These are phyloP conservation scores for Scartelaos histophorus DNA, from an alignment of 2,113 vertebrate genomes.

Conservation along the genomic window DNA sequence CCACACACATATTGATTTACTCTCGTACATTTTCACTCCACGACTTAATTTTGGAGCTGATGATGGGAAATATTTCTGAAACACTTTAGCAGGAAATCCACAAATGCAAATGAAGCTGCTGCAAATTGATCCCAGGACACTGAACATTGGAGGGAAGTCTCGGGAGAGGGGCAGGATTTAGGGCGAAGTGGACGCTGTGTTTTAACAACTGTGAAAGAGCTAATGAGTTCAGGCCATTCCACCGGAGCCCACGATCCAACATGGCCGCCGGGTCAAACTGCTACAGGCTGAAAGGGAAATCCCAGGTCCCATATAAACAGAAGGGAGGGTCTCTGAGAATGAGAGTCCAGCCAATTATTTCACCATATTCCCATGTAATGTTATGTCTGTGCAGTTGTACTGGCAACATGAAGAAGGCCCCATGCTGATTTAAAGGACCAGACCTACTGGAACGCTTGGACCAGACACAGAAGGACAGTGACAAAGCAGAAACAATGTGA, in stretches of 20 bases:
- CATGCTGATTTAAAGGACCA: constrained; percentile 43
- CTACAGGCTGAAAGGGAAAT: constrained; percentile 45
- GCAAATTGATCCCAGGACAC: constrained; percentile 26
- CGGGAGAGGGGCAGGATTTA: constrained; percentile 53
- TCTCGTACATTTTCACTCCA: too few species aligned
- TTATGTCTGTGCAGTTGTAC: constrained; percentile 15
- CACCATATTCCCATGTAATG: constrained; percentile 3
- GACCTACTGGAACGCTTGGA: background rate
- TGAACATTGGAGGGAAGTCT: constrained; percentile 51
- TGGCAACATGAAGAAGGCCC: constrained; percentile 39
- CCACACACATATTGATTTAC: background rate
- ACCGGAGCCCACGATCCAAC: constrained; percentile 25
- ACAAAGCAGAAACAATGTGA: background rate
- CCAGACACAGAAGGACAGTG: background rate
- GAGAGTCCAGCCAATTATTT: constrained; percentile 39
- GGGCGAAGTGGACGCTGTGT: constrained; percentile 34
- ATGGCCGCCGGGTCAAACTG: constrained; percentile 41
- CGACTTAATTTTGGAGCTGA: background rate
- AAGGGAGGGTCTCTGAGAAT: constrained; percentile 35
- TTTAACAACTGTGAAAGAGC: constrained; percentile 33
- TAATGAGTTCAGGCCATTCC: constrained; percentile 55
- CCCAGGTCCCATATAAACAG: constrained; percentile 36
- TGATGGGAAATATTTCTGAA: constrained; percentile 29
- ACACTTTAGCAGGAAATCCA: constrained; percentile 50
- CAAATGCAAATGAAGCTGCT: constrained; percentile 37